A percentile compares a stretch with the other conserved stretches of the same genome.
Conservation (phyloP, 2,888 invertebrate species). For the Alentia gelatinosa region DNA sequence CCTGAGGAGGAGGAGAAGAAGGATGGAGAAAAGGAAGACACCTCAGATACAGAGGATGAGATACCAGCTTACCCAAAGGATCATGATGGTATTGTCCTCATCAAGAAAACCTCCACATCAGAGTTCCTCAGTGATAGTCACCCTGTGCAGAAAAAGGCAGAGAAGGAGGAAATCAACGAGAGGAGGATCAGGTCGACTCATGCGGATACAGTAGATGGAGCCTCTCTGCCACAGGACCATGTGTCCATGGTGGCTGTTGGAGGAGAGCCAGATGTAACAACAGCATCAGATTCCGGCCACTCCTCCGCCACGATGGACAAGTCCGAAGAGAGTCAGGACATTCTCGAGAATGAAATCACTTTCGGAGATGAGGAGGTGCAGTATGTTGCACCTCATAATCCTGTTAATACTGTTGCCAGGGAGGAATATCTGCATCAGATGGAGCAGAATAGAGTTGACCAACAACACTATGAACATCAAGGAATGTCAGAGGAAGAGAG, state of each 20-base stretch:
- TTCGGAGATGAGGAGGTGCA: constrained; percentile 42
- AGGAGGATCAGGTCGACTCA: neutral
- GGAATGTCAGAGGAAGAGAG: neutral
- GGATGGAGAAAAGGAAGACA: constrained; percentile 18
- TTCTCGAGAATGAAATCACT: constrained; percentile 44
- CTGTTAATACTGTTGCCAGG: neutral
- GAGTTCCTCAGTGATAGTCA: neutral
- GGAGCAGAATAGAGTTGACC: neutral
- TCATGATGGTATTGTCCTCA: neutral
- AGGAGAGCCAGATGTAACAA: constrained; percentile 22
- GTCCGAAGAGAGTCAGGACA: neutral
- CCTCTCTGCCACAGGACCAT: neutral
- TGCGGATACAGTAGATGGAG: neutral
- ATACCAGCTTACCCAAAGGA: neutral
- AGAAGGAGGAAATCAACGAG: neutral
- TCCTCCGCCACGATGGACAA: constrained; percentile 37
- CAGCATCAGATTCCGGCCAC: constrained; percentile 34
- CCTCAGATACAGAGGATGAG: neutral
- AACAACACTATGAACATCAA: no score
- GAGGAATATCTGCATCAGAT: constrained; percentile 9
- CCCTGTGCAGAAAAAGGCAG: neutral
- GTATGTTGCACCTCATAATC: constrained; percentile 33
- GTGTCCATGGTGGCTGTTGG: constrained; percentile 9
- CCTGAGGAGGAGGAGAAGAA: constrained; percentile 6
- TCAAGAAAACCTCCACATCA: constrained; percentile 17